Evolutionary conservation across 2,888 invertebrate genomes (phyloP).

Genomic region (Rosalia funebris): DNA sequence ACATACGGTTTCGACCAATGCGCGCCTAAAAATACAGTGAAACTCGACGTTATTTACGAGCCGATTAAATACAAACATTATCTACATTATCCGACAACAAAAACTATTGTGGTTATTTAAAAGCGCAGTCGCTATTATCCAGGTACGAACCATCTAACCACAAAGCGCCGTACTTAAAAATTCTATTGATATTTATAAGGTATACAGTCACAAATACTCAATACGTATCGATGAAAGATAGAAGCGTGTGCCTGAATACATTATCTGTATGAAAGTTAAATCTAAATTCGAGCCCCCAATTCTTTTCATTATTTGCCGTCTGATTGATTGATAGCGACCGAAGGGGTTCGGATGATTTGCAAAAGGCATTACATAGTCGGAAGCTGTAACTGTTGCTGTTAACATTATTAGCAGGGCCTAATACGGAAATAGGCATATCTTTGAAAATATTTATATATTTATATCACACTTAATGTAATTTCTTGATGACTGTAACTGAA

Average conservation of each 20-base stretch:
- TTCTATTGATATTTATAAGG: constrained; percentile 57
- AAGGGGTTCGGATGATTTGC: constrained; percentile 4
- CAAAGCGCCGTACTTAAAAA: constrained; percentile 52
- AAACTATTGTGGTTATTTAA: constrained; percentile 27
- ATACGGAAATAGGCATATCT: too few relatives aligned
- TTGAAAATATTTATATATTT: too few relatives aligned
- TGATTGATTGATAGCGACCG: constrained; percentile 16
- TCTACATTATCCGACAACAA: constrained; percentile 19
- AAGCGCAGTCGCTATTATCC: constrained; percentile 39
- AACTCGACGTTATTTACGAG: background rate
- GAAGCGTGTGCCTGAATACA: constrained; percentile 54
- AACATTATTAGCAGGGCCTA: too few relatives aligned
- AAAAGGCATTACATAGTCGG: too few relatives aligned
- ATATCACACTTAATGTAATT: too few relatives aligned
- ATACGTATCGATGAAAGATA: constrained; percentile 53
- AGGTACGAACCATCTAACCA: constrained; percentile 41
- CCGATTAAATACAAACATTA: constrained; percentile 21
- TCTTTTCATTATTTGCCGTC: constrained; percentile 25
- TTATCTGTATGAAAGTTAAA: constrained; percentile 50
- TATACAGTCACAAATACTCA: constrained; percentile 50
- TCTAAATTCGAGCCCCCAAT: constrained; percentile 43
- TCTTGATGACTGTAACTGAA: too few relatives aligned
- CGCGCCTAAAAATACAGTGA: background rate
- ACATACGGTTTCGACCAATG: background rate
- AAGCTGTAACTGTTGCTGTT: too few relatives aligned